A percentile compares a stretch with the other conserved stretches of the same genome.
Evolutionary conservation across 2,888 invertebrate species (phyloP).

Genomic region (Epistrophella euchroma): DNA sequence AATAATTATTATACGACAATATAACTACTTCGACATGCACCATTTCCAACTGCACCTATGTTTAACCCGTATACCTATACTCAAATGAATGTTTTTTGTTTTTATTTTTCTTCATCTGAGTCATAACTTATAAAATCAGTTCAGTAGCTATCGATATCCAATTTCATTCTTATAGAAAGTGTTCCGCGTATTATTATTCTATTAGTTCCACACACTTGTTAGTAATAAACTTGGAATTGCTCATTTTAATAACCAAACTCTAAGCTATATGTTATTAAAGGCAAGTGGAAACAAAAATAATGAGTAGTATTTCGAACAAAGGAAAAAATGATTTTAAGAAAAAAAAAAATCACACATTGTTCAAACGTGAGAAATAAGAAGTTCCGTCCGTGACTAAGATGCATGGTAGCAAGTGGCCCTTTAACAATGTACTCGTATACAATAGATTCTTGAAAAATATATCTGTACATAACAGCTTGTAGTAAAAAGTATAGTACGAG

Average conservation of each 20-base stretch:
- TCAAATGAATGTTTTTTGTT: background rate
- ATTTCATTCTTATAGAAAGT: conserved; percentile 25
- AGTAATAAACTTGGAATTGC: conserved; percentile 64
- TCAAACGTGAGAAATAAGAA: conserved; percentile 66
- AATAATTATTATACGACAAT: background rate
- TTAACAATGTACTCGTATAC: conserved; percentile 50
- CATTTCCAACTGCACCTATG: conserved; percentile 16
- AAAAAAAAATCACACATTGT: conserved; percentile 57
- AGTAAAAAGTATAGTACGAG: conserved; percentile 38
- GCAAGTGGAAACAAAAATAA: conserved; percentile 36
- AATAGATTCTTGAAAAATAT: background rate
- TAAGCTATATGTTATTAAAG: conserved; percentile 39
- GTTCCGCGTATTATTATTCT: conserved; percentile 52
- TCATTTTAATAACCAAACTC: conserved; percentile 63
- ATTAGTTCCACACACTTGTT: conserved; percentile 74
- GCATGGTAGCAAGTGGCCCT: conserved; percentile 68
- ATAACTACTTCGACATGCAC: background rate
- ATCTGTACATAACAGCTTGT: conserved; percentile 5
- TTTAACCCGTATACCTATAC: background rate
- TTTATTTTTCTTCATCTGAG: conserved; percentile 37
- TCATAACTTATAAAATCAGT: conserved; percentile 27
- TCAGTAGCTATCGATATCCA: conserved; percentile 35
- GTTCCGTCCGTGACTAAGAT: conserved; percentile 73
- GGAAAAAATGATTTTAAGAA: conserved; percentile 4
- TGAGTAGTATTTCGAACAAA: conserved; percentile 40